Base-by-base conservation (phyloP, 2,888 invertebrate species). In the Ormyrus nitidulus region DNA sequence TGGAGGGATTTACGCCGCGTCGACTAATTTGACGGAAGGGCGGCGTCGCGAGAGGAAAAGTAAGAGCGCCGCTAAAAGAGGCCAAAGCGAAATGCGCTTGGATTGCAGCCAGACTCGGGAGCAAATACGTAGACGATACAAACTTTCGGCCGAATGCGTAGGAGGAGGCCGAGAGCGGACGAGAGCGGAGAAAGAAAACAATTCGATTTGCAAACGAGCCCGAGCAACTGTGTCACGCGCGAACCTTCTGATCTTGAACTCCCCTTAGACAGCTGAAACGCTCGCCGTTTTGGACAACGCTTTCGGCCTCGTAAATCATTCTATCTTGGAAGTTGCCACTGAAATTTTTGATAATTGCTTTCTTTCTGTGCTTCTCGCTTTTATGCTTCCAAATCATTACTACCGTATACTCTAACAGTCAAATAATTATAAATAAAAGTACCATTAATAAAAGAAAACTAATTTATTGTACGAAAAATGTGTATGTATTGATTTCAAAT, bases 1-100 rank as follows among this genome's bases (percentile, higher is more conserved):
- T 19, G 56, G 69, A 64, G 77, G 53, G 61, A 73, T 86, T 87
- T 83, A 86, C 85, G 84, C 84, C 82, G 34, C 34, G 59, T 48
- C 34, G 83, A 78, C 83, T 84, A 78, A 78, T 73, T 61, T 66
- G 65, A 66, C 74, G 71, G n/a, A 56, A 34, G 58, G 61, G n/a
- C 34, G 49, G 34, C 1, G 64, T 6, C 51, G 65, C 9, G 13
- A 62, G 8, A 62, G 44, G 19, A 70, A 34, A 78, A 58, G 53
- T 58, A 51, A 53, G 19, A 69, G 69, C 62, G 51, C 62, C 49
- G 48, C 48, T 44, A 46, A 48, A n/a, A 46, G 10, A 61, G 10
- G n/a, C 34, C 34, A 51, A 61, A 6, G 7, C 5, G n/a, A 34
- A n/a, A 9, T 13, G 44, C 19, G 51, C 3, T 66, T 61, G 72